Base-by-base conservation (phyloP, 2,888 invertebrate genomes). In the Metellina segmentata region DNA sequence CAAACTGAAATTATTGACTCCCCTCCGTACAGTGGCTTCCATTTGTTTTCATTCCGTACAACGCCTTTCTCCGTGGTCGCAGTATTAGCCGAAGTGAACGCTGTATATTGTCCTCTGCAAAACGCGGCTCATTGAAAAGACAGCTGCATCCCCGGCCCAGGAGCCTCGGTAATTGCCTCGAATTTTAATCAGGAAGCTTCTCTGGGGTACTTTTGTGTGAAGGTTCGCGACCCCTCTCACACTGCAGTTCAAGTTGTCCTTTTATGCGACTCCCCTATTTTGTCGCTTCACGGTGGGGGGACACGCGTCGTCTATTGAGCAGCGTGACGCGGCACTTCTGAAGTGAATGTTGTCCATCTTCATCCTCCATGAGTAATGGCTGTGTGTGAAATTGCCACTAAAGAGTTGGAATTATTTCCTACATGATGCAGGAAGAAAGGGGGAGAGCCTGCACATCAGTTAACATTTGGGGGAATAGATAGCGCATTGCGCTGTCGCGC, bases 271-370 rank as follows among this genome's bases (percentile, higher is more conserved):
- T 16, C 72, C 88, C 74, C 78, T 81, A 61, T 72, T 81, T 71
- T 69, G 88, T 69, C 34, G 81, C 53, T 81, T 61, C n/a, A 61
- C 53, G 72, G 81, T 81, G 69, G 70, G 48, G 34, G 34, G 52
- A 81, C 88, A 74, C 81, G 79, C 78, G 87, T 79, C 78, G 34
- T 79, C 78, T 87, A 72, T 87, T 87, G 70, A 87, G 70, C n/a
- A 79, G 52, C 72, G 52, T 71, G 72, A 71, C 78, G 48, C 51
- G 19, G 69, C 49, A n/a, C 75, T 20, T 51, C 82, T 72, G 70
- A 19, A 82, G 82, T 71, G 79, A 78, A 52, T 51, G 86, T 34
- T 86, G 52, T 81, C 81, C 88, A 81, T 88, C 88, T 81, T 74
- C 89, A 82, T 53, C 89, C 89, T 13, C 77, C 51, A 77, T 82